Evolutionary conservation across 1,140 invertebrate genomes (phyloP), one percentile per base, ranked within the genome.

Genomic region (Panagrolaimus sp.): DNA sequence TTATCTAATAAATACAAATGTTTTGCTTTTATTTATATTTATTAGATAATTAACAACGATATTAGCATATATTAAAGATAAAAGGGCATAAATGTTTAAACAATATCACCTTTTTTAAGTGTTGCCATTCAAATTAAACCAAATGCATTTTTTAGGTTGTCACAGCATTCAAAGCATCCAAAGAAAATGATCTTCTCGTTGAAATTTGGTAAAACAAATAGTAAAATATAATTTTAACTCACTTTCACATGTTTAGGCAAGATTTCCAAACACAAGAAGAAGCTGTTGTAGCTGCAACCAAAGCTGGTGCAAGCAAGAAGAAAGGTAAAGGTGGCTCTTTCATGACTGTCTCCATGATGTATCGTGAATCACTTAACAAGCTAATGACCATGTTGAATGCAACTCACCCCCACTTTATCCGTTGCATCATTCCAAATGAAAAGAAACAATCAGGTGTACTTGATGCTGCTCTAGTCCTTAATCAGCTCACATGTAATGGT

Each of bases 361-460:
- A 83, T 69, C 65, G 80, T 42, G 80, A 79, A 65, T 82, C 79
- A 1, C 65, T 82, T 67, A 83, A 82, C 75, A 82, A 82, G 9
- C 45, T 82, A 43, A 82, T 82, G 80, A 76, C 53, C 8, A 74
- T 72, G 72, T 63, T 78, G n/a, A 44, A 73, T 68, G 23, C 31
- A 7, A 98, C 95, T 47, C 91, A 96, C 83, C 95, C 95, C 87
- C 94, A 97, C 87, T 98, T 98, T 87, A 93, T 98, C 77, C 92
- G 95, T 90, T 98, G 95, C 87, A 97, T 98, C 88, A 98, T 98
- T 86, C 95, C 95, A 87, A 98, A 98, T 84, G 94, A 98, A 87
- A 88, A 93, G 88, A 98, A 98, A 87, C 89, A 91, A 72, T 88
- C 93, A 83, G 87, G 88, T 87, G 78, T 77, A 31, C 78, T 78